phyloP scores from a whole-genome alignment of 2,888 invertebrate species.

The Lasius fuliginosus region DNA sequence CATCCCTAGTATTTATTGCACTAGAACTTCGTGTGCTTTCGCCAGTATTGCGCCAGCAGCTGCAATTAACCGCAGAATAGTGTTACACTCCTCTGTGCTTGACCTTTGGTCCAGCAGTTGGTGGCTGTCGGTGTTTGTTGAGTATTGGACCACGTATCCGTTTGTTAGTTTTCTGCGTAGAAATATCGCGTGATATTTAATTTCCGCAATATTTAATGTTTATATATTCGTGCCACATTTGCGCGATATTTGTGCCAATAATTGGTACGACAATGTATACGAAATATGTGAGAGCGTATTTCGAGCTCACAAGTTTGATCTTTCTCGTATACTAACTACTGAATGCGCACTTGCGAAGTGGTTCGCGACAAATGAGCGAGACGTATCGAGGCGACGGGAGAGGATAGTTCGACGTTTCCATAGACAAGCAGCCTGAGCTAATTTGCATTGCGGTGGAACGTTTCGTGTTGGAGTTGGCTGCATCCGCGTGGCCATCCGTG shows the following conservation, averaged over 20 bases:
- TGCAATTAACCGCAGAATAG: too few relatives aligned
- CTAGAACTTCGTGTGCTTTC: too few relatives aligned
- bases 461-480: constrained; percentile 71
- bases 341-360: constrained; percentile 44
- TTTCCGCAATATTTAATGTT: not conserved
- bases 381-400: constrained; percentile 28
- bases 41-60: too few relatives aligned
- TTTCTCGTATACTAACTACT: constrained; percentile 12
- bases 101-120: too few relatives aligned
- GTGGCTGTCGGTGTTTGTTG: too few relatives aligned
- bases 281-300: constrained; percentile 4
- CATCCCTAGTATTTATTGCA: too few relatives aligned
- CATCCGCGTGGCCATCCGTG: constrained; percentile 58
- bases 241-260: not conserved
- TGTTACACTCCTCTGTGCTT: too few relatives aligned
- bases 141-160: too few relatives aligned
- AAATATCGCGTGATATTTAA: not conserved
- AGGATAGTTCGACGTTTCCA: constrained; percentile 65
- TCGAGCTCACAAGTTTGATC: not conserved
- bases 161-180: too few relatives aligned
- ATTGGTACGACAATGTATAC: not conserved
- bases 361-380: constrained; percentile 44
- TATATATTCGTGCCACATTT: not conserved
- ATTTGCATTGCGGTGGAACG: constrained; percentile 79
- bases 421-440: constrained; percentile 69